Evolutionary conservation across 2,797 vertebrate species (phyloP), one percentile per base, ranked within the genome.

Genomic region (Antrozous pallidus): DNA sequence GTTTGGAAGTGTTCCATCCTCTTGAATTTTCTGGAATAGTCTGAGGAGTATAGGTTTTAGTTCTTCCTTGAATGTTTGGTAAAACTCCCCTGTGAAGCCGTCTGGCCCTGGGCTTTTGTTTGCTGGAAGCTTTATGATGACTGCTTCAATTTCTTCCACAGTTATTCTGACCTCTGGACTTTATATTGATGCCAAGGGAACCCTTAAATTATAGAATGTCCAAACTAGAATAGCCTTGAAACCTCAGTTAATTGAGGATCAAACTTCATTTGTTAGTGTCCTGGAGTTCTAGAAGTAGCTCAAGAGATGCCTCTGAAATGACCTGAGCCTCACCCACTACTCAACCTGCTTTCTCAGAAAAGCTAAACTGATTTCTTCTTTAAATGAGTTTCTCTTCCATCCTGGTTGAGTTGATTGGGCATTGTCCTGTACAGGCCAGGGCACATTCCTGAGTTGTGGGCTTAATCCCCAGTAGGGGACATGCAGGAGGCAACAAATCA

Each of bases 111-210:
- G n/a, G n/a, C n/a, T n/a, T n/a, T n/a, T n/a, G n/a, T n/a, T n/a
- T n/a, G n/a, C n/a, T n/a, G n/a, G n/a, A n/a, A n/a, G n/a, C n/a
- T n/a, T n/a, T n/a, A n/a, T n/a, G n/a, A n/a, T n/a, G n/a, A n/a
- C n/a, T n/a, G n/a, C n/a, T n/a, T n/a, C n/a, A n/a, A n/a, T n/a
- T n/a, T n/a, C n/a, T n/a, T n/a, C n/a, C 31, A 69, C 79, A 24
- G 4, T 49, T 81, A n/a, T 91, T 4, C 26, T 86, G 45, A 91
- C 4, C 8, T 75, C 58, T 96, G 51, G 26, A 75, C 79, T 67
- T 91, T 51, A 71, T 54, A 80, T 22, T 77, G 45, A 94, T 90
- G 58, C n/a, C 36, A 92, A 78, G 36, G 13, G 61, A 90, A 83
- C 13, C 14, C 26, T 94, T 81, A 70, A 89, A 87, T 31, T 92